These are phyloP conservation scores for Riptortus pedestris DNA, from an alignment of 1,140 invertebrate genomes.

Conservation along the genomic window DNA sequence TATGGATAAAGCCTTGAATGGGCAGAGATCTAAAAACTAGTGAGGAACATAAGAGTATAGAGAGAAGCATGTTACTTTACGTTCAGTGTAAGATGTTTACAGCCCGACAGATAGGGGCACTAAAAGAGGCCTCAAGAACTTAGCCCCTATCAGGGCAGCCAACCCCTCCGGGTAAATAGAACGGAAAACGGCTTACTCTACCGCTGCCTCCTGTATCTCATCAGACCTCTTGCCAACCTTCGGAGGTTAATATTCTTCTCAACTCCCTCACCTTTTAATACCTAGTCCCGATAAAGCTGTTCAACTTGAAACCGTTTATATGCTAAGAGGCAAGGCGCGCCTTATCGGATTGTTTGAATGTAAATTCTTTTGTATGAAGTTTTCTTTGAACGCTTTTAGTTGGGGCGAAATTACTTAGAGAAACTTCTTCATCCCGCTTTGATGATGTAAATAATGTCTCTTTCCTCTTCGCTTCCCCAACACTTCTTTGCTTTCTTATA, in stretches of 20 bases:
- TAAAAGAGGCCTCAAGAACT: neutral
- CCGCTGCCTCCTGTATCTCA: constrained; percentile 5
- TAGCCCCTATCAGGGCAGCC: neutral
- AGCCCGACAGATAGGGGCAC: neutral
- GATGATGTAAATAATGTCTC: neutral
- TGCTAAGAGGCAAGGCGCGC: neutral
- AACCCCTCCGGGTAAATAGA: neutral
- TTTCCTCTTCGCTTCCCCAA: too few species aligned
- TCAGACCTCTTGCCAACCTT: neutral
- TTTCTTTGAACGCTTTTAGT: neutral
- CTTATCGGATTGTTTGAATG: constrained; percentile 12
- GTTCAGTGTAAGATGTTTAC: neutral
- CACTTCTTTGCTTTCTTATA: too few species aligned
- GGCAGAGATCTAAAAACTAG: neutral
- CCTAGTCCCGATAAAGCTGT: neutral
- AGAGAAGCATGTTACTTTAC: neutral
- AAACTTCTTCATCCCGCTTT: neutral
- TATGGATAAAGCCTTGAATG: too few species aligned
- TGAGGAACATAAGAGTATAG: neutral
- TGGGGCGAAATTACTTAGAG: too few species aligned
- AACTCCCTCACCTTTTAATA: constrained; percentile 1
- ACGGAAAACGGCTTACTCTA: neutral
- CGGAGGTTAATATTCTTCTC: neutral
- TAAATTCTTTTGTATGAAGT: neutral
- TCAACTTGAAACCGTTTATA: neutral